phyloP scores from a whole-genome alignment of 1,140 invertebrate genomes.

The Aphelinus atriplicis region DNA sequence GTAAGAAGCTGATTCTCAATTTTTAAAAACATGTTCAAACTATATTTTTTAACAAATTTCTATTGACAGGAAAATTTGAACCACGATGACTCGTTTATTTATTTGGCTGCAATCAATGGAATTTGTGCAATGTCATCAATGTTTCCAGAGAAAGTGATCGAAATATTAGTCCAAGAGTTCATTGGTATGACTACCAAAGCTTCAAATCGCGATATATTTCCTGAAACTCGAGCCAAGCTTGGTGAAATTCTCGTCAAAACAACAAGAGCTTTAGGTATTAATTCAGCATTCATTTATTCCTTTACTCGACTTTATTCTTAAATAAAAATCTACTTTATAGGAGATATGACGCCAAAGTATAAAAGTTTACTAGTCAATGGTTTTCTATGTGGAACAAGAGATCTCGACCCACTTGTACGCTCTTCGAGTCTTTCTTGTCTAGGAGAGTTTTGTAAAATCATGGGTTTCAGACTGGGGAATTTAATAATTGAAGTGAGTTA shows the following conservation, averaged over 20 bases:
- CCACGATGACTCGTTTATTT: conserved; percentile 85
- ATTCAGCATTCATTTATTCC: conserved; percentile 16
- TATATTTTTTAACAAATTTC: conserved; percentile 34
- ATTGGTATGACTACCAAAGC: conserved; percentile 59
- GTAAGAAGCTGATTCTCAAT: conserved; percentile 56
- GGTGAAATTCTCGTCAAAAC: conserved; percentile 85
- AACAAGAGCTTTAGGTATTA: conserved; percentile 75
- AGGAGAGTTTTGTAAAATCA: conserved; percentile 81
- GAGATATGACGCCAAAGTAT: conserved; percentile 78
- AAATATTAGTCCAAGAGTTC: conserved; percentile 73
- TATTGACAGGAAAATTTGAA: conserved; percentile 76
- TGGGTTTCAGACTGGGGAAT: conserved; percentile 78
- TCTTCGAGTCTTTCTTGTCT: conserved; percentile 86
- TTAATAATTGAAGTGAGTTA: conserved; percentile 77
- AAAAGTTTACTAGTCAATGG: conserved; percentile 78
- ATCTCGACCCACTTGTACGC: conserved; percentile 79
- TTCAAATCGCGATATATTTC: conserved; percentile 60
- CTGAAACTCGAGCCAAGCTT: conserved; percentile 79
- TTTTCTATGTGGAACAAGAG: conserved; percentile 75
- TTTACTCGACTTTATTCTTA: conserved; percentile 8
- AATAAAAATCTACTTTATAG: conserved; percentile 59
- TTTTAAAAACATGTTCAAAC: conserved; percentile 36
- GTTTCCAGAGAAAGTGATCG: conserved; percentile 76
- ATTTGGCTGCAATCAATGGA: conserved; percentile 81
- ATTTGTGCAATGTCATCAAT: conserved; percentile 73